Evolutionary conservation across 64 coral and sea anemone species (phyloP).

Genomic region (Hydrozoanthus tunicans): DNA sequence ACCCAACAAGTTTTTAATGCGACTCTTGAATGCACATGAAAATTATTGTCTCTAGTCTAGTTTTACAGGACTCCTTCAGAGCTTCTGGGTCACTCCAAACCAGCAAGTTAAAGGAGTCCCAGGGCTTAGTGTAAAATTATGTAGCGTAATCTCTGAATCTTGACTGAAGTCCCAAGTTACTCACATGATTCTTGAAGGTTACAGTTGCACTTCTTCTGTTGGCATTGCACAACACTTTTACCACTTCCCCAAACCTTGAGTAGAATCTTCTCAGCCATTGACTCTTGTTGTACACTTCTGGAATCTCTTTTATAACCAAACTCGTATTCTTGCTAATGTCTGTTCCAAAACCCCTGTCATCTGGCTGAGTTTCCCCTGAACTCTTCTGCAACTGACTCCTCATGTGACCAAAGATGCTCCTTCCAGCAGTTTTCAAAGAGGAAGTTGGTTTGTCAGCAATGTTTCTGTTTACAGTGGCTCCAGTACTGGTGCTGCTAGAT

Average conservation of each 20-base stretch:
- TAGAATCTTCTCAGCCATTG: constrained; percentile 77
- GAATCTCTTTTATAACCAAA: constrained; percentile 74
- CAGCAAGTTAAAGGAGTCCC: not conserved
- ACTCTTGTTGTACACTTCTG: constrained; percentile 76
- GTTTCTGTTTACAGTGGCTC: not conserved
- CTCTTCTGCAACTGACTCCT: not conserved
- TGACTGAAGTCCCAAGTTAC: not conserved
- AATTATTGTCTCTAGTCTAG: no score
- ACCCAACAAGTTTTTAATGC: not conserved
- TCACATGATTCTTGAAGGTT: constrained; percentile 78
- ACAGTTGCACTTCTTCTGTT: constrained; percentile 80
- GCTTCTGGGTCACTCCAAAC: no score
- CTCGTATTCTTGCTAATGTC: constrained; percentile 42
- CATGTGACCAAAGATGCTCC: not conserved
- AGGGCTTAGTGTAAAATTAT: not conserved
- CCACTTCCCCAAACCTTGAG: constrained; percentile 84
- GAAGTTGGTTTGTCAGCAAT: not conserved
- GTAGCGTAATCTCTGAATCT: not conserved
- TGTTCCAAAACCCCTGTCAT: not conserved
- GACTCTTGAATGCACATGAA: not conserved
- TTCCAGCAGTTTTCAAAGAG: not conserved
- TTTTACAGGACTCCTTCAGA: no score
- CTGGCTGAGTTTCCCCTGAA: not conserved
- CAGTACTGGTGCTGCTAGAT: not conserved
- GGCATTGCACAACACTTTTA: constrained; percentile 67